Evolutionary conservation across 2,888 invertebrate species (phyloP).

Genomic region (Hirtodrosophila histrioides): DNA sequence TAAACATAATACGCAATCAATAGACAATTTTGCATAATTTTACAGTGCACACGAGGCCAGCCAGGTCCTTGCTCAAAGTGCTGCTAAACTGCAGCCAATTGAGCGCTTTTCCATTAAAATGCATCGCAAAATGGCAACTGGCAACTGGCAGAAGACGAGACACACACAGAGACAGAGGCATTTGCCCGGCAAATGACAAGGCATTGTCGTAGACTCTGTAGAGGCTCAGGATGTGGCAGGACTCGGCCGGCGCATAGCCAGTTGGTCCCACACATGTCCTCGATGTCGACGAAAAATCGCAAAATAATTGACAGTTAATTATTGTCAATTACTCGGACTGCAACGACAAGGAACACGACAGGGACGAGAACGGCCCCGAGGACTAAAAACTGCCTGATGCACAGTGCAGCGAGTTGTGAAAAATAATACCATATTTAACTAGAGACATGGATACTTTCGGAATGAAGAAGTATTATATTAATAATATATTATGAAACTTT

Average conservation of each 20-base stretch:
- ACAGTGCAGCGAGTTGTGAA: slow-evolving; percentile 20
- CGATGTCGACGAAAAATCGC: slow-evolving; percentile 65
- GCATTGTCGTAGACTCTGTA: slow-evolving; percentile 47
- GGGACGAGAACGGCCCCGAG: slow-evolving; percentile 1
- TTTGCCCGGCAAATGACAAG: slow-evolving; percentile 47
- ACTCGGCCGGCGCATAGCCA: slow-evolving; percentile 8
- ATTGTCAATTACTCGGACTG: slow-evolving; percentile 77
- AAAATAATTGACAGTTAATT: slow-evolving; percentile 82
- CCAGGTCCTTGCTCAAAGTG: slow-evolving; percentile 53
- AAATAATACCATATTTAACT: neutral
- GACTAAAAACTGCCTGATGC: slow-evolving; percentile 19
- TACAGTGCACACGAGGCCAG: slow-evolving; percentile 41
- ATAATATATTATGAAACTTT: too few species aligned
- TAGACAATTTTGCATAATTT: slow-evolving; percentile 73
- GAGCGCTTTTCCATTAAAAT: slow-evolving; percentile 70
- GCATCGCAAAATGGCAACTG: slow-evolving; percentile 48
- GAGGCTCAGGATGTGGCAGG: slow-evolving; percentile 33
- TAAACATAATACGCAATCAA: slow-evolving; percentile 71
- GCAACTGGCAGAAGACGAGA: slow-evolving; percentile 4
- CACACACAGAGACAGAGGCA: neutral
- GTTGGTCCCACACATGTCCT: slow-evolving; percentile 28
- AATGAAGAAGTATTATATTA: too few species aligned
- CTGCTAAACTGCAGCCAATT: slow-evolving; percentile 65
- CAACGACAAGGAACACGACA: slow-evolving; percentile 19
- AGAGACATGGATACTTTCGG: too few species aligned